Base-by-base conservation (phyloP, 2,888 invertebrate species). In the Scaptomyza flava region DNA sequence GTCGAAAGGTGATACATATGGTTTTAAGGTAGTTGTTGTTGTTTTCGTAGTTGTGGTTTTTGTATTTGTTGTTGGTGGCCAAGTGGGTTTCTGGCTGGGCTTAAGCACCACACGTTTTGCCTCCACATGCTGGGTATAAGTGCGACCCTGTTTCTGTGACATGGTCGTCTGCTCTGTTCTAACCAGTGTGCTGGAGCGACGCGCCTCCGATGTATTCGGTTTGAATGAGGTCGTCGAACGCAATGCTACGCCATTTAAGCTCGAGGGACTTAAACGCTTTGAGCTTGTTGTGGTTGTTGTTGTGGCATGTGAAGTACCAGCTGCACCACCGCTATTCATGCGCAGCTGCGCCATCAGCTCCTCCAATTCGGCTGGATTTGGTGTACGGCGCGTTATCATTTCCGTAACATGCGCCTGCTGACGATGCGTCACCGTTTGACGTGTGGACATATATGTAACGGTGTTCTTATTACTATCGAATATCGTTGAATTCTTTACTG, bases 401-500 rank as follows among this genome's bases (percentile, higher is more conserved):
- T 90, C 91, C 12, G 89, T 89, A 11, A 90, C 69, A 6, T 72
- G 67, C 4, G 90, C 90, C 31, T 79, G 68, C 57, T 90, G 87
- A 1, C 78, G 82, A 71, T 89, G 90, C 74, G 90, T 91, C 77
- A 91, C 90, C 63, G 91, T 90, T 60, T 84, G 88, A 31, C 82
- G 78, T 46, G 90, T 90, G 27, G 89, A 79, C 20, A 64, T 72
- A 23, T 68, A 87, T 11, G 82, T 89, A 2, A 90, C 78, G 5
- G 81, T 90, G 4, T 85, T 86, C 8, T 77, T 85, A 47, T 88
- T 86, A 31, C 66, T 82, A 67, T 90, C 82, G 52, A 87, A 76
- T 59, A 89, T 88, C 2, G 90, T 90, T 0, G 89, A 83, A 52
- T 84, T 91, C 50, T 89, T 83, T 48, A 88, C 85, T 1, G 87